Evolutionary conservation across 1,140 invertebrate species (phyloP), one percentile per base, ranked within the genome.

Genomic region (Philopotamus ludificatus): DNA sequence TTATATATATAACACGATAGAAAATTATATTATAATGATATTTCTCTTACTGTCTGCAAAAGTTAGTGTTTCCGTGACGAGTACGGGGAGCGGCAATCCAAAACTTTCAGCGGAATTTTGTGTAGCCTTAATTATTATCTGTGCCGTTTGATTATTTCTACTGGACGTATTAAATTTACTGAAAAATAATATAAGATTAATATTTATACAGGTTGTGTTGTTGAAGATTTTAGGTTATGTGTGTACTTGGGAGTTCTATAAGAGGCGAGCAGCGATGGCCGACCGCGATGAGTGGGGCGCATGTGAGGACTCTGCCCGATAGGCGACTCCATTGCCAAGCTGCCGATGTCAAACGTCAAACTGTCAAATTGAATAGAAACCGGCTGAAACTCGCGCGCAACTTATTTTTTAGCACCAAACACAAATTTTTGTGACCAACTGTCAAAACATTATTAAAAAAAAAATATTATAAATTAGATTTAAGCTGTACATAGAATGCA

Each of bases 11-110:
- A 16, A 7, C 15, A 7, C 18, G 4, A 15, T 20, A 47, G 8
- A 47, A 9, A 47, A 20, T 47, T 9, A 15, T 4, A 3, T 21
- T 26, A 28, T 26, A 47, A 9, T 15, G 51, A 65, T 22, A 45
- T 39, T 34, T 67, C 28, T 42, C 82, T 81, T 83, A 91, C 90
- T 63, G 71, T 92, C 88, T 23, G 86, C 84, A 76, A 91, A 89
- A 22, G 89, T 90, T n/a, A 96, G 75, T 9, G 90, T 90, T 81
- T 95, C 93, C 25, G 91, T 94, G 0, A 97, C 89, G 39, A 92
- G 81, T 2, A 95, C 92, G 42, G 94, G 94, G 15, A 95, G 76
- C 2, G 90, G 83, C 22, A 85, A 79, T 0, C 92, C 92, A 83
- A 86, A 94, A 63, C 83, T 85, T 76, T 92, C 89, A 1, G 90